Evolutionary conservation across 1,140 invertebrate species (phyloP), one percentile per base, ranked within the genome.

Genomic region (Mactra quadrangularis): DNA sequence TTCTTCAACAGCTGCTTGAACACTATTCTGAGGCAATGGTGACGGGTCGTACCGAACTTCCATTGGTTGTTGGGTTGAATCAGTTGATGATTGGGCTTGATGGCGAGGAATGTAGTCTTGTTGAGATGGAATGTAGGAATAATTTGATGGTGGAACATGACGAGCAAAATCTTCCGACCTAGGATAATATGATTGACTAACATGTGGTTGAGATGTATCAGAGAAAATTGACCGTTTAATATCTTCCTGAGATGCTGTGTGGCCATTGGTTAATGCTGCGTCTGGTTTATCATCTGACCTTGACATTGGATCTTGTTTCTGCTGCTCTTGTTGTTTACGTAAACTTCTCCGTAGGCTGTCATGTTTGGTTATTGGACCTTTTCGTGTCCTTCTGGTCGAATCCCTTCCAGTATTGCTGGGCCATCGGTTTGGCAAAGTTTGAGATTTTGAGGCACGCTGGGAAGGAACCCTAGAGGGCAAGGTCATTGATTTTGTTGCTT

Each of bases 161-260:
- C 53, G 64, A 29, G 53, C 47, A 60, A 81, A 81, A 35, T 81
- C 77, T 33, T 70, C 77, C 31, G 53, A 70, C 11, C 25, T 70
- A 0, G 77, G 77, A 33, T 81, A 81, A 57, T 81, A 81, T 38
- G 77, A 81, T 52, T 81, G 77, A 71, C 77, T 81, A 45, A 81
- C 77, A 59, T 81, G 77, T 57, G 77, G 77, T 29, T 81, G 62
- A 29, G 77, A 70, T 33, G 27, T 22, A 38, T n/a, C n/a, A 25
- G 33, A 9, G 33, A 62, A 47, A 29, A 13, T 35, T n/a, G 60
- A 33, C 33, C n/a, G 35, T 38, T 64, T 52, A 29, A 45, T 50
- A 45, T 53, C 41, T 9, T 33, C 35, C 50, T 75, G 50, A 59
- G 31, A 9, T 15, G 19, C 22, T 62, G 27, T 13, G 15, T 64